Conservation (phyloP, 2,113 vertebrate species). For the Tragulus kanchil region DNA sequence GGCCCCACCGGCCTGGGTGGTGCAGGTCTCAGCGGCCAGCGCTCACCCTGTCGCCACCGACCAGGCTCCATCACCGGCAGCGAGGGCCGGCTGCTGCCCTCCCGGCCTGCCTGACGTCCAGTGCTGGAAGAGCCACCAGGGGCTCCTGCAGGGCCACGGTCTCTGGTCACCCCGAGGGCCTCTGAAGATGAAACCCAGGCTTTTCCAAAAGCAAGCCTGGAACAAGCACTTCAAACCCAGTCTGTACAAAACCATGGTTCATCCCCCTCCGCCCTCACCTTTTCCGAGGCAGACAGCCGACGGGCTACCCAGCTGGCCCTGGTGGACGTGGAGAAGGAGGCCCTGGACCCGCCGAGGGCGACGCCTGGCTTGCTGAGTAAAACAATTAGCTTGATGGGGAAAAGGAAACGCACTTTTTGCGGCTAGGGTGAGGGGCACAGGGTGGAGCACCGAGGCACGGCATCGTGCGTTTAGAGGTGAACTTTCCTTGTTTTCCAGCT, state of each 20-base stretch:
- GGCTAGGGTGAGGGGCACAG: background rate
- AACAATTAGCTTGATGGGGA: background rate
- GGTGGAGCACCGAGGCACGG: background rate
- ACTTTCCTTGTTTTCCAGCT: background rate
- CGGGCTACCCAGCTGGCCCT: rapidly evolving
- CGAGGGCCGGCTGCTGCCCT: background rate
- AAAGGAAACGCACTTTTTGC: background rate
- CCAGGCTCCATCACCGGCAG: rapidly evolving
- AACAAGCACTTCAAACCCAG: background rate
- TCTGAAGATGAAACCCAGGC: rapidly evolving
- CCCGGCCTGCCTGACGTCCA: background rate
- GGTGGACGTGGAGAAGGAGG: background rate
- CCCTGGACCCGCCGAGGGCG: background rate
- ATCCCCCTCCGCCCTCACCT: too few relatives aligned
- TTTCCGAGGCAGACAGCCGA: background rate
- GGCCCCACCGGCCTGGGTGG: rapidly evolving
- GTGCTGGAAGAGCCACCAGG: background rate
- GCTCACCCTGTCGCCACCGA: rapidly evolving
- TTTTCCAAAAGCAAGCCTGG: background rate
- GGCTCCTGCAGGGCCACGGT: background rate
- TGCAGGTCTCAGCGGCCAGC: background rate
- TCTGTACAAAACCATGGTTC: background rate
- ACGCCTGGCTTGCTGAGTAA: background rate
- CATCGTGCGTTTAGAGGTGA: background rate
- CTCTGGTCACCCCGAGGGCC: rapidly evolving